Percentiles rank a stretch among this genome's conserved stretches.
Conservation (phyloP, 2,113 vertebrate species). For the Zosterops japonicus region DNA sequence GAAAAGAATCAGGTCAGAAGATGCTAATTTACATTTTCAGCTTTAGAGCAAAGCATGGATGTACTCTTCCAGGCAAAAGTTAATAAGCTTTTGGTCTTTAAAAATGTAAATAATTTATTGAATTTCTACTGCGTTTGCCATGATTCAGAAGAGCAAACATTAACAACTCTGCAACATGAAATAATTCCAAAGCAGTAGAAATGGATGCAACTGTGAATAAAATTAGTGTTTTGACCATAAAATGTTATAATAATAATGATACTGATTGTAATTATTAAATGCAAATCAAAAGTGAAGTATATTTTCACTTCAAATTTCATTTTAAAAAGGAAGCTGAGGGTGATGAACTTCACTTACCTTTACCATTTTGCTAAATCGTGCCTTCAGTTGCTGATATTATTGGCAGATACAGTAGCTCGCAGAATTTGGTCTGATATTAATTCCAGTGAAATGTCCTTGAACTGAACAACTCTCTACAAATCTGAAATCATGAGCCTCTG, state of each 20-base stretch:
- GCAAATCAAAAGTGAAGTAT: background rate
- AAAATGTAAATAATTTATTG: slow-evolving; percentile 51
- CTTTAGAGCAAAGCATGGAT: background rate
- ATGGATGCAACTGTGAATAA: background rate
- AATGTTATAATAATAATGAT: background rate
- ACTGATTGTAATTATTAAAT: background rate
- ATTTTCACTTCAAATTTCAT: background rate
- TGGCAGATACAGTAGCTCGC: background rate
- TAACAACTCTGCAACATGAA: background rate
- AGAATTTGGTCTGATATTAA: background rate
- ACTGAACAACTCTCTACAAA: background rate
- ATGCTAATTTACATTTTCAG: background rate
- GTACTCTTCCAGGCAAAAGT: slow-evolving; percentile 34
- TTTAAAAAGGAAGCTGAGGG: background rate
- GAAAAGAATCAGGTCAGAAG: background rate
- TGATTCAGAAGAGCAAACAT: slow-evolving; percentile 17
- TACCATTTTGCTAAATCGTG: background rate
- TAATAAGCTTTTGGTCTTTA: slow-evolving; percentile 43
- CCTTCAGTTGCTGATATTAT: background rate
- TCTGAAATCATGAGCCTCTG: background rate
- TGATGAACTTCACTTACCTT: background rate
- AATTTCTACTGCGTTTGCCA: background rate
- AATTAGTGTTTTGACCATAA: background rate
- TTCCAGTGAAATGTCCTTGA: background rate
- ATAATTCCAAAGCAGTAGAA: background rate